Evolutionary conservation across 2,888 invertebrate species (phyloP).

Genomic region (Isotomurus palustris): DNA sequence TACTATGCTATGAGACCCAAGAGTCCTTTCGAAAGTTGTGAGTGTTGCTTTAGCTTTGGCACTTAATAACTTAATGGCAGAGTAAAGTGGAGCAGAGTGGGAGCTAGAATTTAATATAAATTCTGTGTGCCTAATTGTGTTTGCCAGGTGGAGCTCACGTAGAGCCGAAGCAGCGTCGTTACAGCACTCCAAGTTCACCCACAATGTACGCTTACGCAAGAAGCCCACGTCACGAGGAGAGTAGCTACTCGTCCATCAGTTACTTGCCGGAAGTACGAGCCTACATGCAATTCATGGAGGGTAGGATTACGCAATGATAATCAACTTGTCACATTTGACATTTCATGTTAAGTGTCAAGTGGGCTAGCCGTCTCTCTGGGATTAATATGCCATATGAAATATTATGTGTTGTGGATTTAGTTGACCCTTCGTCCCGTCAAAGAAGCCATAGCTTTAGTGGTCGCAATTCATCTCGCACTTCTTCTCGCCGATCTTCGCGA

Average conservation of each 20-base stretch:
- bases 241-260: conserved; percentile 32
- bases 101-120: neutral
- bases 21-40: conserved; percentile 28
- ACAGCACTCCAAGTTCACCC: conserved; percentile 30
- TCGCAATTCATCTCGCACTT: conserved; percentile 2
- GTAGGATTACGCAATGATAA: conserved; percentile 6
- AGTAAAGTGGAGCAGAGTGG: neutral
- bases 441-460: conserved; percentile 33
- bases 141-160: conserved; percentile 29
- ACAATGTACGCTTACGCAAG: conserved; percentile 24
- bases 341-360: too few species aligned
- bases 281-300: conserved; percentile 31
- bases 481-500: conserved; percentile 16
- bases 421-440: conserved; percentile 29
- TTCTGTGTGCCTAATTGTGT: neutral
- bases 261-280: conserved; percentile 32
- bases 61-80: neutral
- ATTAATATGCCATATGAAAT: neutral
- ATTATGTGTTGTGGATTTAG: neutral
- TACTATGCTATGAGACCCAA: conserved; percentile 24
- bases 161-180: conserved; percentile 21
- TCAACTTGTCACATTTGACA: neutral
- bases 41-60: conserved; percentile 1
- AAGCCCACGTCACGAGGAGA: conserved; percentile 16
- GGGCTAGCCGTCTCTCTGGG: too few species aligned